A percentile compares a stretch with the other conserved stretches of the same genome.
Conservation (phyloP, 2,888 invertebrate species). For the Brachypalpus laphriformis region DNA sequence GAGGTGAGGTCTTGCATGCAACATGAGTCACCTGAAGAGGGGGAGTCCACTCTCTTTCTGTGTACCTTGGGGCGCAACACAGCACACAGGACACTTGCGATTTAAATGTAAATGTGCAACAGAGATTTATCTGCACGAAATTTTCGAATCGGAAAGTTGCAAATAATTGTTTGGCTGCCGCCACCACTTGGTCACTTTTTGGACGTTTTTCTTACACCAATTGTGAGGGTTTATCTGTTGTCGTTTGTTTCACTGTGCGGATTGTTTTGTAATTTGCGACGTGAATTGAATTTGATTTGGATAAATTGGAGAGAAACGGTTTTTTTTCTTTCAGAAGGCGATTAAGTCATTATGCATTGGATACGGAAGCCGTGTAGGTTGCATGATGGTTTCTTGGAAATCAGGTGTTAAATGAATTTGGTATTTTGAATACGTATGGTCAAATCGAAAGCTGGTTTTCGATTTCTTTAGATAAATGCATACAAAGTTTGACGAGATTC, state of each 20-base stretch:
- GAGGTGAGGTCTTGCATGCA: slow-evolving; percentile 46
- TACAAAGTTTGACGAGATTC: neutral
- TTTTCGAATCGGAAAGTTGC: slow-evolving; percentile 47
- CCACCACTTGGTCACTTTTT: slow-evolving; percentile 16
- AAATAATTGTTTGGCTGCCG: slow-evolving; percentile 45
- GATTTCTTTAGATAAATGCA: neutral
- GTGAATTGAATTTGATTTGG: slow-evolving; percentile 41
- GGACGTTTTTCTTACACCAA: slow-evolving; percentile 11
- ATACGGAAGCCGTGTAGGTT: neutral
- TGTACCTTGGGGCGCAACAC: neutral
- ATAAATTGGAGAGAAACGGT: slow-evolving; percentile 18
- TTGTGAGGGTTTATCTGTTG: slow-evolving; percentile 20
- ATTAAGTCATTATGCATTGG: slow-evolving; percentile 23
- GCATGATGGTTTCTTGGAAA: slow-evolving; percentile 15
- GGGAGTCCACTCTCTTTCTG: neutral
- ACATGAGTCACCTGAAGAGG: slow-evolving; percentile 52
- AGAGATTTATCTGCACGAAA: slow-evolving; percentile 59
- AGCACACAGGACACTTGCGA: slow-evolving; percentile 5
- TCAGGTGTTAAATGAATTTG: neutral
- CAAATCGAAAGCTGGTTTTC: neutral
- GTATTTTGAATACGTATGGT: neutral
- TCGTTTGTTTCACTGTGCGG: slow-evolving; percentile 17
- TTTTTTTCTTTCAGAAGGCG: neutral
- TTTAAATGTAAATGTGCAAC: slow-evolving; percentile 51
- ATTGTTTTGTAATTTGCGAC: slow-evolving; percentile 62